Conservation (phyloP, 1,140 invertebrate genomes). For the Rhysida immarginata region DNA sequence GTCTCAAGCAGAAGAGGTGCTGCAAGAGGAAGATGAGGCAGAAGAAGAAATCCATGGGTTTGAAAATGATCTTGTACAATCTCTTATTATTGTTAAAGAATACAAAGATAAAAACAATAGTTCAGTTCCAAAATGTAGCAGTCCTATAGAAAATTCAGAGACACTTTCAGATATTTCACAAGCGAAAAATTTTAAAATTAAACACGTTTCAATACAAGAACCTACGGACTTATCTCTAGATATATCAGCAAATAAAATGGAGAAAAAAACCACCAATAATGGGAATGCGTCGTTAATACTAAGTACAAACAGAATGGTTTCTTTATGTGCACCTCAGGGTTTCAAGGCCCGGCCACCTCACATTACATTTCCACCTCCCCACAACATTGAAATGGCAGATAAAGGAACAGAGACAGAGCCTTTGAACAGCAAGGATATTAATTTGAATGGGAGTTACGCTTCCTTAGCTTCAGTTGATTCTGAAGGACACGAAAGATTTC, state of each 20-base stretch:
- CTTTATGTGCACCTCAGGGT: constrained; percentile 7
- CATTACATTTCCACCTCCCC: not conserved
- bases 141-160: not conserved
- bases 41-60: not conserved
- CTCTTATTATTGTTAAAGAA: constrained; percentile 1
- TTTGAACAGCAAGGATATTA: not conserved
- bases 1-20: not conserved
- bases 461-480: not conserved
- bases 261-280: not conserved
- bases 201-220: not conserved
- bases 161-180: not conserved
- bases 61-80: constrained; percentile 1
- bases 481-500: not conserved
- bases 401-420: constrained; percentile 16
- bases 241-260: no score
- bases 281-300: not conserved
- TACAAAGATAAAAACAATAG: not conserved
- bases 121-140: not conserved
- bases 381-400: constrained; percentile 14
- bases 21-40: not conserved
- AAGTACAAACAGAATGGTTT: not conserved
- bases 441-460: not conserved
- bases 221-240: not conserved
- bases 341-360: not conserved
- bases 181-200: not conserved